Percentiles rank a stretch among this genome's conserved stretches.
Conservation (phyloP, 2,888 invertebrate species). For the Amphipyra berbera region DNA sequence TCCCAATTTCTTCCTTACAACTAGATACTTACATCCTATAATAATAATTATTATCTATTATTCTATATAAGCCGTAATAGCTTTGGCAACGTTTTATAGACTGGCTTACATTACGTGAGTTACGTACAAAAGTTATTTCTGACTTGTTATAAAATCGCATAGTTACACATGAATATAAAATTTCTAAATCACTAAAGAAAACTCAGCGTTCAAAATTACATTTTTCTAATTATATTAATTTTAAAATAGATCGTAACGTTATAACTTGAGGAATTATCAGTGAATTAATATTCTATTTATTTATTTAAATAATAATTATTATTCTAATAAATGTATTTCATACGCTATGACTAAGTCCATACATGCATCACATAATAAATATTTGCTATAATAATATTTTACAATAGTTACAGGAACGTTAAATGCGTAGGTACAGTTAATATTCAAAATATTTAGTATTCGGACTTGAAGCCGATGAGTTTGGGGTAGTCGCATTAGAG, state of each 20-base stretch:
- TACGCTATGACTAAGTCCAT: conserved; percentile 41
- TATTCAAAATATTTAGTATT: conserved; percentile 53
- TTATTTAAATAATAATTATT: conserved; percentile 23
- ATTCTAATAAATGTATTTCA: conserved; percentile 40
- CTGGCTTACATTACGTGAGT: conserved; percentile 40
- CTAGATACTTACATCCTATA: conserved; percentile 53
- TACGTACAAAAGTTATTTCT: conserved; percentile 50
- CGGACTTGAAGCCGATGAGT: conserved; percentile 43
- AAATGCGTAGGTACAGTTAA: conserved; percentile 44
- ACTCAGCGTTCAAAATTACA: conserved; percentile 16
- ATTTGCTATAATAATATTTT: conserved; percentile 25
- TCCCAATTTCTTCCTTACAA: conserved; percentile 78
- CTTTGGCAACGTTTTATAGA: conserved; percentile 66
- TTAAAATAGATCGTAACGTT: conserved; percentile 27
- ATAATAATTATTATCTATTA: conserved; percentile 28
- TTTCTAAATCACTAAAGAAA: conserved; percentile 32
- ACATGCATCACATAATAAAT: conserved; percentile 36
- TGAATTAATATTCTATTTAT: conserved; percentile 34
- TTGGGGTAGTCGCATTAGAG: conserved; percentile 39
- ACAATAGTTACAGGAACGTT: conserved; percentile 51
- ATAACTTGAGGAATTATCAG: conserved; percentile 33
- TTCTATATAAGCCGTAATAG: conserved; percentile 48
- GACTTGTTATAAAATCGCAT: conserved; percentile 44
- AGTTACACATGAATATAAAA: conserved; percentile 34
- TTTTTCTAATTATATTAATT: conserved; percentile 22